Base-by-base conservation (phyloP, 1,140 invertebrate species). In the Drosophila ironensis region DNA sequence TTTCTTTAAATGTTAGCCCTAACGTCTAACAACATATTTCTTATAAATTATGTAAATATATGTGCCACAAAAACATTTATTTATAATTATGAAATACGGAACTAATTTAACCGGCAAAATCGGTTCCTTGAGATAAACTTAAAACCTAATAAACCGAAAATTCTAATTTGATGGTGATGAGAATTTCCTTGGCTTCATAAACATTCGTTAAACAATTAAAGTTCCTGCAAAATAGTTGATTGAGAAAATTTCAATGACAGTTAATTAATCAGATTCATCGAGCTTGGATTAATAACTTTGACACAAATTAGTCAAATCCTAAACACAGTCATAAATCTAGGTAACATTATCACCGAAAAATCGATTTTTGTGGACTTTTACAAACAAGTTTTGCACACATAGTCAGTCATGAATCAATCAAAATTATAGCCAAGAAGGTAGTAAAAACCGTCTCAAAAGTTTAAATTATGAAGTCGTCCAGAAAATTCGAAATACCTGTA, bases 391-490 rank as follows among this genome's bases (percentile, higher is more conserved):
- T 14, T 52, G n/a, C 24, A 27, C 14, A 12, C 19, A 30, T 60
- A 16, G 56, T 57, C 56, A 12, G 16, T 22, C 56, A 57, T 60
- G 33, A 60, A 60, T 60, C 56, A 60, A 60, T 60, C 56, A 25
- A 40, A 19, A 33, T 12, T 57, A 57, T 44, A 44, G 37, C 52
- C 2, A 28, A 44, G 20, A 14, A 16, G 7, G 37, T 30, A 20
- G 59, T 60, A 60, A 45, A 33, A 22, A 22, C 14, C 8, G 17
- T 40, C 16, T 0, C 17, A n/a, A 22, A 33, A 33, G 30, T 30
- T 11, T 9, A 17, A 59, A 42, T 22, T 28, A 52, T 51, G 11
- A 22, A 61, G 51, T 42, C 37, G 17, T n/a, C 25, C 35, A 48
- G 30, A 22, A 24, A 8, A 28, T 8, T n/a, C 8, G n/a, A n/a